A percentile compares a stretch with the other conserved stretches of the same genome.
These are phyloP conservation scores for Clarias batrachus DNA, from an alignment of 2,113 vertebrate genomes.

Conservation along the genomic window DNA sequence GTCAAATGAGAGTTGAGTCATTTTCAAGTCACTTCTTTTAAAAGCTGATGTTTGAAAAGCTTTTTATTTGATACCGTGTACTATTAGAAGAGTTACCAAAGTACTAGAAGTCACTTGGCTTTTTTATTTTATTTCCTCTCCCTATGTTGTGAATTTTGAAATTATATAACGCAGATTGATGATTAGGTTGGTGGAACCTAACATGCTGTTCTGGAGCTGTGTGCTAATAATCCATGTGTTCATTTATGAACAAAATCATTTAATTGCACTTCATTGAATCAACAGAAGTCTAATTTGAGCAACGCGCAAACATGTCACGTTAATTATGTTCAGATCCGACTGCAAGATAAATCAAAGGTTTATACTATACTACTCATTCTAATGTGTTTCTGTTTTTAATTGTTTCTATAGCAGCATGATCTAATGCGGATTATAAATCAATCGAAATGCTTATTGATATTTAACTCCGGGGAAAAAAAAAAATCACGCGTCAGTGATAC, in stretches of 20 bases:
- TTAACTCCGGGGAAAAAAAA: neutral
- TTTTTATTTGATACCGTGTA: neutral
- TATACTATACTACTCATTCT: neutral
- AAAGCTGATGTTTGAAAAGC: neutral
- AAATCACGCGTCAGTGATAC: neutral
- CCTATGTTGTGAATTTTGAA: neutral
- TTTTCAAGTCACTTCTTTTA: neutral
- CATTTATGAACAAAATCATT: neutral
- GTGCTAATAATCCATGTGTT: neutral
- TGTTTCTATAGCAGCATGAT: neutral
- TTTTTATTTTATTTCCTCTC: neutral
- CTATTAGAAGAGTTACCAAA: neutral
- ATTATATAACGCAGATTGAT: neutral
- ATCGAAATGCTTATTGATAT: neutral
- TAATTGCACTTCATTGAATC: neutral
- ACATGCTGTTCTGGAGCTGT: neutral
- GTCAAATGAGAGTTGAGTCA: neutral
- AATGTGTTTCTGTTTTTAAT: neutral
- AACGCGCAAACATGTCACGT: neutral
- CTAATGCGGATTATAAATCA: neutral
- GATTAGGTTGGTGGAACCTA: neutral
- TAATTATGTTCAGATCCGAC: neutral
- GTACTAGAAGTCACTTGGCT: neutral
- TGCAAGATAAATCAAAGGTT: neutral
- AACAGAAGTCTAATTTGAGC: neutral